Evolutionary conservation across 2,888 invertebrate species (phyloP).

Genomic region (Eupithecia pulchellata): DNA sequence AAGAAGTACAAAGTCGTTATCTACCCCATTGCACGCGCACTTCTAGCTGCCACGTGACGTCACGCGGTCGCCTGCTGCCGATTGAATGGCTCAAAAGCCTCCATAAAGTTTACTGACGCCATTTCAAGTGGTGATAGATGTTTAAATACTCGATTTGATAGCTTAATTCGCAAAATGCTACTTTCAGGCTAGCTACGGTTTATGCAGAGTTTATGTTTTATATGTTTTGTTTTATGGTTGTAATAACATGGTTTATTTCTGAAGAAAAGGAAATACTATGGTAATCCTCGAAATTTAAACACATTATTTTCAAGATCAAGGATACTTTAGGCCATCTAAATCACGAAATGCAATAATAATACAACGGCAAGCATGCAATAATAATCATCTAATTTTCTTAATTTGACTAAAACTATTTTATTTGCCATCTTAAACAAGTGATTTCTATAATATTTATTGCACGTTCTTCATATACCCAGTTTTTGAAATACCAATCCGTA

Average conservation of each 20-base stretch:
- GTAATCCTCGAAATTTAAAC: no score
- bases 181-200: conserved; percentile 3
- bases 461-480: no score
- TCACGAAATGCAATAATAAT: no score
- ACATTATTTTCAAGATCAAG: no score
- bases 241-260: background rate
- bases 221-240: background rate
- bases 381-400: no score
- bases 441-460: no score
- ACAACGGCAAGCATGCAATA: no score
- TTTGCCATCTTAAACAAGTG: no score
- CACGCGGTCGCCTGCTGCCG: conserved; percentile 19
- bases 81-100: conserved; percentile 22
- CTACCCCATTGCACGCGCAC: background rate
- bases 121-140: conserved; percentile 28
- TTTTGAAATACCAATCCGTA: no score
- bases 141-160: conserved; percentile 19
- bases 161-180: conserved; percentile 8
- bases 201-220: background rate
- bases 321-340: no score
- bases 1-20: no score
- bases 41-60: conserved; percentile 11
- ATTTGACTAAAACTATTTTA: no score
- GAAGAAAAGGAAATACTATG: background rate
- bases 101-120: conserved; percentile 28